phyloP scores from a whole-genome alignment of 2,888 invertebrate species.

The Aspidiotus rigidus region DNA sequence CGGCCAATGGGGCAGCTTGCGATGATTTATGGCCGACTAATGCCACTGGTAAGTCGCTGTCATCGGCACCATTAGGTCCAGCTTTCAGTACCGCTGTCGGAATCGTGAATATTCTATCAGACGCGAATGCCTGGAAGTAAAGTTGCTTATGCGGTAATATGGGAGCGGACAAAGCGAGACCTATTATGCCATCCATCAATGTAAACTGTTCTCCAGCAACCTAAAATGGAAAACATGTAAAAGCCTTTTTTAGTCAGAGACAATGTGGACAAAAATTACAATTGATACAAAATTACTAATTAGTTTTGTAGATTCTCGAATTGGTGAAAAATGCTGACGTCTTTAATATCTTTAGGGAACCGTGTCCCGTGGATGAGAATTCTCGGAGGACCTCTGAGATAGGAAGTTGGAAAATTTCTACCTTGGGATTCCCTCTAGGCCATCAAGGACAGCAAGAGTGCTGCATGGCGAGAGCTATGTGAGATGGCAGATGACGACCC shows the following conservation, averaged over 20 bases:
- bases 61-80: constrained; percentile 59
- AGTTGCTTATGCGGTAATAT: constrained; percentile 45
- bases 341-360: no score
- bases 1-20: constrained; percentile 65
- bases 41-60: constrained; percentile 61
- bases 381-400: no score
- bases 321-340: no score
- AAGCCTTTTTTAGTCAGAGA: background rate
- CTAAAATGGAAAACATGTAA: constrained; percentile 38
- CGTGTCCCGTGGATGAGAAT: no score
- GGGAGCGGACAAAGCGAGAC: constrained; percentile 57
- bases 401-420: no score
- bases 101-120: constrained; percentile 67
- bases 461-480: no score
- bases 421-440: no score
- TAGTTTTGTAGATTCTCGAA: background rate
- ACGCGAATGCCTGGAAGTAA: constrained; percentile 65
- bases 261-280: background rate
- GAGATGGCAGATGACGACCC: no score
- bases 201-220: constrained; percentile 60
- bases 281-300: background rate
- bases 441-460: no score
- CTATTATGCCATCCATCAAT: constrained; percentile 65
- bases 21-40: constrained; percentile 75
- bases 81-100: constrained; percentile 61